Percentiles rank a stretch among this genome's conserved stretches.
These are phyloP conservation scores for Melanotus villosus DNA, from an alignment of 2,888 invertebrate species.

Conservation along the genomic window DNA sequence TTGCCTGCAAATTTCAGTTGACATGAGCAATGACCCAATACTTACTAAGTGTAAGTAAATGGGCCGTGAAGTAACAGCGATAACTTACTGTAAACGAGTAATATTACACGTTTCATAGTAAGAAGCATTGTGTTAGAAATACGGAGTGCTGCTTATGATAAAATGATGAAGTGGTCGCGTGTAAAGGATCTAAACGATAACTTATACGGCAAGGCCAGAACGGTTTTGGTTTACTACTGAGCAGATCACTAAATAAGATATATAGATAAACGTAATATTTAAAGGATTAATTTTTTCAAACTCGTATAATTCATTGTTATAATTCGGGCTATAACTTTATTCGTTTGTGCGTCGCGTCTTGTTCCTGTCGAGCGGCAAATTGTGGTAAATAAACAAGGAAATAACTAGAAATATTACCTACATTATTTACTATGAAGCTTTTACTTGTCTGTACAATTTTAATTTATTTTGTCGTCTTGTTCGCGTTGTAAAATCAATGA, in stretches of 20 bases:
- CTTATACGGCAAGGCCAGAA: constrained; percentile 18
- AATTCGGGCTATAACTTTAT: constrained; percentile 23
- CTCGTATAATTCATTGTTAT: constrained; percentile 20
- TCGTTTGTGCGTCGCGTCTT: constrained; percentile 2
- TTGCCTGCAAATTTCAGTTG: neutral
- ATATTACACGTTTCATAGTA: neutral
- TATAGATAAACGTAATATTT: constrained; percentile 20
- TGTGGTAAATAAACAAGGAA: constrained; percentile 9
- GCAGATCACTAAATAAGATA: constrained; percentile 9
- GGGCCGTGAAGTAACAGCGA: constrained; percentile 4
- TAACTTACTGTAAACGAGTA: neutral
- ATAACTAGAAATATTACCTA: constrained; percentile 27
- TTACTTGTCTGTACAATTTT: constrained; percentile 7
- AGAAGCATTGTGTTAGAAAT: neutral
- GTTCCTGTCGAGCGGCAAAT: constrained; percentile 24
- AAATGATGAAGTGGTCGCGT: constrained; percentile 27
- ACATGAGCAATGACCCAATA: neutral
- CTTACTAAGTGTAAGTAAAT: neutral
- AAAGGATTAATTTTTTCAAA: constrained; percentile 24
- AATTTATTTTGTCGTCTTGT: constrained; percentile 16
- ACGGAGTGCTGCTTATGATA: neutral
- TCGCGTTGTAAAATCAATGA: constrained; percentile 4
- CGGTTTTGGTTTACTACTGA: constrained; percentile 16
- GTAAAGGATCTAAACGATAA: constrained; percentile 25
- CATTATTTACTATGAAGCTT: constrained; percentile 3